Percentiles rank a stretch among this genome's conserved stretches.
phyloP scores from a whole-genome alignment of 2,797 vertebrate species.

The Peromyscus aztecus region DNA sequence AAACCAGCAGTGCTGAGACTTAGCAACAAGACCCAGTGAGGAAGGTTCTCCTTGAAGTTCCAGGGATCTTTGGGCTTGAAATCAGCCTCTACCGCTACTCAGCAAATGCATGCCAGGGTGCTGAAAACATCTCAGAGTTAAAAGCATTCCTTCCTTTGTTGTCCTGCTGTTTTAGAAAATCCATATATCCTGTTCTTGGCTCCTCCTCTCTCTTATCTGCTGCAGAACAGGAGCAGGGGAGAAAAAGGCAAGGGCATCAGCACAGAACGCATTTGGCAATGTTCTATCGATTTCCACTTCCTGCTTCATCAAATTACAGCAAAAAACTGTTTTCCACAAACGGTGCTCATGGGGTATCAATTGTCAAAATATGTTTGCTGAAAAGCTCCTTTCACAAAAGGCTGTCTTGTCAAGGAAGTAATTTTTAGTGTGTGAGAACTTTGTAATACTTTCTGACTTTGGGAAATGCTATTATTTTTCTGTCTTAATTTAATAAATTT shows the following conservation, averaged over 20 bases:
- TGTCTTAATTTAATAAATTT: slow-evolving; percentile 49
- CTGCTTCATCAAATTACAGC: slow-evolving; percentile 80
- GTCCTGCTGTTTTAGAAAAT: slow-evolving; percentile 66
- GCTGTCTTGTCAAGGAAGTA: slow-evolving; percentile 68
- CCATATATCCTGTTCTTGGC: slow-evolving; percentile 76
- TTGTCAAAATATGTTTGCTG: slow-evolving; percentile 76
- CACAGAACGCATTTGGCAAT: slow-evolving; percentile 72
- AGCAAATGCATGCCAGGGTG: slow-evolving; percentile 14
- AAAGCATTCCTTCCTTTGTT: slow-evolving; percentile 70
- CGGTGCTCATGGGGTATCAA: slow-evolving; percentile 70
- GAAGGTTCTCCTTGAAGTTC: slow-evolving; percentile 75
- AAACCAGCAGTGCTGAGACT: slow-evolving; percentile 69
- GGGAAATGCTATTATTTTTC: background rate
- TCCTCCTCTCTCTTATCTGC: slow-evolving; percentile 82
- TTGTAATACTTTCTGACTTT: slow-evolving; percentile 38
- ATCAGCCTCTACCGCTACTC: slow-evolving; percentile 37
- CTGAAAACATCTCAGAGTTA: slow-evolving; percentile 66
- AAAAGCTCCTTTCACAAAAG: slow-evolving; percentile 76
- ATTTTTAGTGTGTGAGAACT: slow-evolving; percentile 62
- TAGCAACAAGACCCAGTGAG: slow-evolving; percentile 42
- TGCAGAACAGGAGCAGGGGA: slow-evolving; percentile 75
- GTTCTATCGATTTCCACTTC: slow-evolving; percentile 82
- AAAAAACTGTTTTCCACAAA: slow-evolving; percentile 71
- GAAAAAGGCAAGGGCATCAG: slow-evolving; percentile 66
- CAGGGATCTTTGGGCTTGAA: slow-evolving; percentile 61